These are phyloP conservation scores for Drosophila suzukii DNA, from an alignment of 1,140 invertebrate species.

Conservation along the genomic window DNA sequence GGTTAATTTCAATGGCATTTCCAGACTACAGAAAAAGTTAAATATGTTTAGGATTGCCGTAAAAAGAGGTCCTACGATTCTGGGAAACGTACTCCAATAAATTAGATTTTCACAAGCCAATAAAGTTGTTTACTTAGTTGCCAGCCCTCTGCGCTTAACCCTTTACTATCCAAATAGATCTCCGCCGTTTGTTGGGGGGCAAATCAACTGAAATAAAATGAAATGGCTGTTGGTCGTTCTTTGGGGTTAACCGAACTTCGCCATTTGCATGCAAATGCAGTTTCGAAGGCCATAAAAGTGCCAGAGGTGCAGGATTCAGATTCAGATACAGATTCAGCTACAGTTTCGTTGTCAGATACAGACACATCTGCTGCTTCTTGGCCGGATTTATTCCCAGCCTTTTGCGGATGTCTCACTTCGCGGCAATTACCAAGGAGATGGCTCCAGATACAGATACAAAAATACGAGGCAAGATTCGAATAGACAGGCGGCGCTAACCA, in stretches of 20 bases:
- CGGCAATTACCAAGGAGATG: slow-evolving; percentile 48
- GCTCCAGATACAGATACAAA: slow-evolving; percentile 19
- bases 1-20: background rate
- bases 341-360: background rate
- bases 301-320: slow-evolving; percentile 17
- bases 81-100: background rate
- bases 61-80: background rate
- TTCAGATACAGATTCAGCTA: background rate
- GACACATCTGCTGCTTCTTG: slow-evolving; percentile 25
- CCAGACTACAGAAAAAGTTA: background rate
- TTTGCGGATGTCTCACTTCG: slow-evolving; percentile 43
- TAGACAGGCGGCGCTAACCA: slow-evolving; percentile 65
- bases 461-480: background rate
- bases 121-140: background rate
- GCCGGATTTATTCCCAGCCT: slow-evolving; percentile 11
- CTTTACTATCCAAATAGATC: background rate
- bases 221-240: slow-evolving; percentile 2
- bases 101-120: slow-evolving; percentile 1
- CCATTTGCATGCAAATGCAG: slow-evolving; percentile 71
- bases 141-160: too few relatives aligned
- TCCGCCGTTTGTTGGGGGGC: background rate
- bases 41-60: background rate
- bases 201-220: background rate
- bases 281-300: slow-evolving; percentile 58
- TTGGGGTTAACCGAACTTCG: slow-evolving; percentile 63